Evolutionary conservation across 2,888 invertebrate species (phyloP).

Genomic region (Sussaba pulchella): DNA sequence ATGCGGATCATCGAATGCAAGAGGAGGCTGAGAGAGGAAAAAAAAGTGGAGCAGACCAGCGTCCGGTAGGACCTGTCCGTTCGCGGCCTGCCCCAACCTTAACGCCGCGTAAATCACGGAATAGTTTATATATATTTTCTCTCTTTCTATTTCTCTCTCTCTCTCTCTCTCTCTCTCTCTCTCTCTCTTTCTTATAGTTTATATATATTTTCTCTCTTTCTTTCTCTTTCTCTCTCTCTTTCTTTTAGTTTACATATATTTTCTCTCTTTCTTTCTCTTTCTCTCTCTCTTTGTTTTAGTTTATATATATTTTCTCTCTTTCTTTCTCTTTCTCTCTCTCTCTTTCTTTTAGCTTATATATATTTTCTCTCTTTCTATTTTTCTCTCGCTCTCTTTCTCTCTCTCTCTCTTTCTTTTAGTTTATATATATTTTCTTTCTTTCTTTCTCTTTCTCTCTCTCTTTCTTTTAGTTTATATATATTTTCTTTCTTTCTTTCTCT

Average conservation of each 20-base stretch:
- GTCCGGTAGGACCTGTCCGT: background rate
- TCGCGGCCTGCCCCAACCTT: background rate
- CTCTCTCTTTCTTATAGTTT: too few species aligned
- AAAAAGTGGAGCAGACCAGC: slow-evolving; percentile 33
- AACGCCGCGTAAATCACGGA: slow-evolving; percentile 47
- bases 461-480: background rate
- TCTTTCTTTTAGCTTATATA: background rate
- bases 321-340: too few species aligned
- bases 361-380: slow-evolving; percentile 18
- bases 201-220: slow-evolving; percentile 6
- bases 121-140: slow-evolving; percentile 10
- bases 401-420: background rate
- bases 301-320: slow-evolving; percentile 16
- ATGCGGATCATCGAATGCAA: slow-evolving; percentile 44
- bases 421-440: slow-evolving; percentile 20
- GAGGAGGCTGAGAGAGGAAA: background rate
- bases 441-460: too few species aligned
- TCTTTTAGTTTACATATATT: background rate
- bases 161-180: too few species aligned
- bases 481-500: too few species aligned
- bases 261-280: slow-evolving; percentile 14
- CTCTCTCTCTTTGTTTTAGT: too few species aligned
- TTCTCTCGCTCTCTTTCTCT: slow-evolving; percentile 29
- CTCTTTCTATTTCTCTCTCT: background rate
- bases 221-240: too few species aligned